Evolutionary conservation across 2,797 vertebrate genomes (phyloP).

Genomic region (Oophaga sylvatica): DNA sequence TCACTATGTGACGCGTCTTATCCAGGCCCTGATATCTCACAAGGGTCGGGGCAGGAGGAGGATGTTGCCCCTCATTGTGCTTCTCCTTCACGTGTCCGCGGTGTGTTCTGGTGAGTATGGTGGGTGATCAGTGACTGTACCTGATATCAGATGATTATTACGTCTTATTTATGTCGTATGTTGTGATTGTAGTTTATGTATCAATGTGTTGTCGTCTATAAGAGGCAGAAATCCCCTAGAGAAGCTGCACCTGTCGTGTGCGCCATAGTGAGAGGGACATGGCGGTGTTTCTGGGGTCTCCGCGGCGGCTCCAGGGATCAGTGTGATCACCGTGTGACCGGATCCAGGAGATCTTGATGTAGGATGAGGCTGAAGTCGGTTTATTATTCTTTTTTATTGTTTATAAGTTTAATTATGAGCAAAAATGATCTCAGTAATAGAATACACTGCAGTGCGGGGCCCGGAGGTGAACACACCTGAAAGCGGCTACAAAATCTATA

Average conservation of each 20-base stretch:
- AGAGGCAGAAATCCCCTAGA: neutral
- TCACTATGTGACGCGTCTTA: neutral
- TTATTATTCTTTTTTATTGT: no score
- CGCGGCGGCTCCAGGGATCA: neutral
- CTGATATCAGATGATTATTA: neutral
- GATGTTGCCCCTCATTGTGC: conserved; percentile 8
- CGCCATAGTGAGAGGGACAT: neutral
- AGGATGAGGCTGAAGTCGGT: no score
- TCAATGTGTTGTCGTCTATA: neutral
- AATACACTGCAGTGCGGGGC: no score
- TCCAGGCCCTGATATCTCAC: neutral
- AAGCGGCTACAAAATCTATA: no score
- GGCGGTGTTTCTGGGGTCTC: neutral
- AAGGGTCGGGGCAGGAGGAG: no score
- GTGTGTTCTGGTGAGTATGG: neutral
- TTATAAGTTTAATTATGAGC: no score
- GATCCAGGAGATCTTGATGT: neutral
- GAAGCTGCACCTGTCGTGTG: neutral
- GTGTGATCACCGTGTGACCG: neutral
- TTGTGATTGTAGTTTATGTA: neutral
- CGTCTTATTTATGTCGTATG: neutral
- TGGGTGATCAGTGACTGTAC: neutral
- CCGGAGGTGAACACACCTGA: no score
- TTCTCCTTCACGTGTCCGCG: neutral
- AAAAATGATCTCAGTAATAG: no score